Evolutionary conservation across 1,140 invertebrate species (phyloP).

Genomic region (Cydia amplana): DNA sequence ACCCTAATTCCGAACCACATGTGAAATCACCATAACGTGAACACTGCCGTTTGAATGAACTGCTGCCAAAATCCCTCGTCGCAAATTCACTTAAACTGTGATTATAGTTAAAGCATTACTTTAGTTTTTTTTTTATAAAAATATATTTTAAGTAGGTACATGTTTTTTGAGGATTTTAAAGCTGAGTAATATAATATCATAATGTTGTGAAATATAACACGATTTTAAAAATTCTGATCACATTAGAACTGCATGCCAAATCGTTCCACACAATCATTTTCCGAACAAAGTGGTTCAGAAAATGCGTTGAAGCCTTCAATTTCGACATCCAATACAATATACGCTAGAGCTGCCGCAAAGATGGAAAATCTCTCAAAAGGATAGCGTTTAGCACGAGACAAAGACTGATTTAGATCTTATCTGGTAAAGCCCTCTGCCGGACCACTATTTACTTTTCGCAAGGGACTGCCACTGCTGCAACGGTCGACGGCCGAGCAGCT

Average conservation of each 20-base stretch:
- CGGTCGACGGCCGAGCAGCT: slow-evolving; percentile 41
- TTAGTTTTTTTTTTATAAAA: background rate
- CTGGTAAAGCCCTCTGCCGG: slow-evolving; percentile 59
- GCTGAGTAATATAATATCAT: background rate
- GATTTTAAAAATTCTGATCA: background rate
- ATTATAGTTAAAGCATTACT: background rate
- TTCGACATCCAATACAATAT: slow-evolving; percentile 64
- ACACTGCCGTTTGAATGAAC: slow-evolving; percentile 4
- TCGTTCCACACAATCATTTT: slow-evolving; percentile 27
- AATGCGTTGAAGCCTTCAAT: slow-evolving; percentile 47
- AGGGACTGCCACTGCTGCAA: slow-evolving; percentile 44
- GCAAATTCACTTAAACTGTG: slow-evolving; percentile 10
- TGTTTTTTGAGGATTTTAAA: background rate
- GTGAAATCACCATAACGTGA: slow-evolving; percentile 29
- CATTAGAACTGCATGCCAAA: slow-evolving; percentile 7
- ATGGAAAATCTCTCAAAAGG: slow-evolving; percentile 75
- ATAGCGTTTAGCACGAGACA: slow-evolving; percentile 73
- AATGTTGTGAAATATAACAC: background rate
- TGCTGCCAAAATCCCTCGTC: slow-evolving; percentile 6
- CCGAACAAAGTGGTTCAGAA: slow-evolving; percentile 36
- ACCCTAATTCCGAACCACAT: slow-evolving; percentile 32
- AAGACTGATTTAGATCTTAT: slow-evolving; percentile 74
- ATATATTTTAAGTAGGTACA: background rate
- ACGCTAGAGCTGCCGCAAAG: slow-evolving; percentile 61
- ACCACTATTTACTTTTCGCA: slow-evolving; percentile 73